Evolutionary conservation across 2,113 vertebrate species (phyloP), one percentile per base, ranked within the genome.

Genomic region (Triplophysa siluroides): DNA sequence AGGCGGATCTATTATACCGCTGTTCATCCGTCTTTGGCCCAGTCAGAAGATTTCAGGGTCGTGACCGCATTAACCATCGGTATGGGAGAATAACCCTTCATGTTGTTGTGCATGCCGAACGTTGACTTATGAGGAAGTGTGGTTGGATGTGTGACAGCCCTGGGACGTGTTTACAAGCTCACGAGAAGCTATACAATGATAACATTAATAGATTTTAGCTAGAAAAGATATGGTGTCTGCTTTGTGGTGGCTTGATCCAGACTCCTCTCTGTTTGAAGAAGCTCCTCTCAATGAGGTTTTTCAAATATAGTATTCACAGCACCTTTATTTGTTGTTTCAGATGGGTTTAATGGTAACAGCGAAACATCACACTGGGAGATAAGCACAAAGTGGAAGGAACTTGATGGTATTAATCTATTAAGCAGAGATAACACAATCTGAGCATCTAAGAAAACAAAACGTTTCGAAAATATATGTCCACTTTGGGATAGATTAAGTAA

Each of bases 1-100:
- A 80, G 63, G n/a, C 38, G 52, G 71, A 82, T 76, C 73, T 80
- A 77, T 85, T 70, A 47, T 82, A 21, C 52, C 62, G 52, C 19
- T 68, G 23, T 29, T 78, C 29, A 54, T 84, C 58, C 19, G 43
- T 64, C 41, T 74, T 69, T 50, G 76, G 83, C 45, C 38, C n/a
- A 29, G 70, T 5, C 19, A 58, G 76, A 77, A 52, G 68, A 63
- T 1, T 19, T n/a, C 23, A 26, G 45, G 78, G 73, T 77, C 67
- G 66, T 26, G 71, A 64, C 70, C 29, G 23, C 64, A 78, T 81
- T 78, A 74, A 78, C 60, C 74, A 74, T n/a, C 13, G 23, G 43
- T 13, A 62, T 62, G 5, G n/a, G 19, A 47, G 50, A 41, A 43
- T 14, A 72, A 47, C 8, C 52, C 71, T 75, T 33, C 54, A 62